Base-by-base conservation (phyloP, 2,113 vertebrate species). In the Azemiops feae region DNA sequence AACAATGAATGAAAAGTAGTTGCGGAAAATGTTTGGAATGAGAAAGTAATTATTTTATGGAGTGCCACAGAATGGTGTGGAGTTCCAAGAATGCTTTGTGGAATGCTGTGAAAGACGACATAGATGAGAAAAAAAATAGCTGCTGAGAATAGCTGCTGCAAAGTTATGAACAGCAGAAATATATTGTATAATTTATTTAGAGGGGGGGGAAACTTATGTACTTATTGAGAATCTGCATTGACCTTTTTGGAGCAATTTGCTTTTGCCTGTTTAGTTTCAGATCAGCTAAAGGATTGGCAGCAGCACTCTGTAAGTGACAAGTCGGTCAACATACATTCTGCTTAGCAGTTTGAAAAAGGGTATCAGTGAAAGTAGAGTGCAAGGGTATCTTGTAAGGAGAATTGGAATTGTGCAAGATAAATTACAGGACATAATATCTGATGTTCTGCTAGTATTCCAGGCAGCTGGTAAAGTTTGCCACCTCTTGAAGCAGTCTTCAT, bases 231-330 rank as follows among this genome's bases (percentile, higher is more conserved):
- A n/a, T 34, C 81, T 12, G 0, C 2, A 2, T n/a, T 47, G n/a
- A 4, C 22, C 10, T 30, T 43, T 2, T 69, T 16, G 3, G 52
- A 43, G 14, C 23, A 1, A 2, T 23, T 1, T 1, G 23, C 93
- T 87, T 12, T 89, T 11, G 23, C 85, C 43, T 57, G 0, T 2
- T 60, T n/a, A 87, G 23, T 85, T 85, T 92, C 57, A 39, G 93
- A 50, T 87, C 92, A 90, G 81, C 27, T 52, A 52, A 85, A 87
- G 89, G 0, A 0, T 20, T 85, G 88, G 90, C 30, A 12, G 0
- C 5, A 45, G 90, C 23, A 0, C 52, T 39, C 22, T 23, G 0
- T 2, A 8, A 3, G 0, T 90, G 90, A 22, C 18, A 4, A 88
- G 45, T 58, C 55, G 0, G 30, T 91, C 94, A 88, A 14, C 86